Evolutionary conservation across 2,797 vertebrate species (phyloP), one percentile per base, ranked within the genome.

Genomic region (Syndactyla subalaris): DNA sequence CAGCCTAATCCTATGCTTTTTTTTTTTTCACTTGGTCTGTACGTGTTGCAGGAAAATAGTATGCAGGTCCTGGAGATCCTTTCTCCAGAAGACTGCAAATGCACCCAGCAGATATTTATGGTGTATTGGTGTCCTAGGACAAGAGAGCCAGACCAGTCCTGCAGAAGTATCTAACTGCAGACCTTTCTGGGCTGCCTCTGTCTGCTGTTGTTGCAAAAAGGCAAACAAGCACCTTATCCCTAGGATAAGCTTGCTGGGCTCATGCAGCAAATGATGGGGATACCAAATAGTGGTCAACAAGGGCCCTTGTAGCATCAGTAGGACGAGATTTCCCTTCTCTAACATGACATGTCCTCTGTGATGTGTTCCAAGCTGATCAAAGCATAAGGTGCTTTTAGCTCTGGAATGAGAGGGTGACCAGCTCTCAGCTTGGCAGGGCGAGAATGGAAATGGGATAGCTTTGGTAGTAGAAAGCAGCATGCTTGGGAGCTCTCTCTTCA

Each of bases 401-500:
- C 49, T 55, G 87, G 67, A 45, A 43, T 62, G 32, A 77, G 39
- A 81, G 34, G 18, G 22, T 77, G 86, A 52, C 46, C 58, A 58
- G n/a, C 70, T 74, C 91, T 80, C 0, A 0, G 16, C 61, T 86
- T 93, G 89, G 73, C 83, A 94, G 70, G n/a, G 13, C 34, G 49
- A 88, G n/a, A 72, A n/a, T 67, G 46, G 79, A 72, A 92, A 51
- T 24, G 38, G 49, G 30, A 57, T 67, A 67, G 65, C 38, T 83
- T 65, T 92, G 81, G 61, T 93, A 30, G 74, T 94, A 71, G 92
- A 95, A 92, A 93, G 84, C 74, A 80, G 71, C 1, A 0, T 88
- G 58, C 39, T 73, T 84, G 70, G 80, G 65, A 90, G 67, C 63
- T 89, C 30, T 54, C 38, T 71, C 84, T 68, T 87, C 30, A 16